phyloP scores from a whole-genome alignment of 2,113 vertebrate species.

The Malurus melanocephalus region DNA sequence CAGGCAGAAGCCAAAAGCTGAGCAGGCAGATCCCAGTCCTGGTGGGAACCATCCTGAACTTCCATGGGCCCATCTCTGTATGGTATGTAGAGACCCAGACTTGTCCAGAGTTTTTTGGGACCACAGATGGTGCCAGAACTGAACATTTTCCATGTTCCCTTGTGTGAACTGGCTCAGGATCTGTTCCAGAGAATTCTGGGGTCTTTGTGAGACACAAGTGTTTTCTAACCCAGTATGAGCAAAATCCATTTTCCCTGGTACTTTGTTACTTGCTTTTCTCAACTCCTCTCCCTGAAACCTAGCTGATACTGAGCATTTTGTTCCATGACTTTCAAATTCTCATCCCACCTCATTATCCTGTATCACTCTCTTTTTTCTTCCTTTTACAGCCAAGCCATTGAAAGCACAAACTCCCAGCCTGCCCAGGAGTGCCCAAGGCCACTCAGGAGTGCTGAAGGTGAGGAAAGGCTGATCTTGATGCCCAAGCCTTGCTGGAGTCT shows the following conservation, averaged over 20 bases:
- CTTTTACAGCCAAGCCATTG: neutral
- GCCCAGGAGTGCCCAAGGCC: neutral
- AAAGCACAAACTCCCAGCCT: neutral
- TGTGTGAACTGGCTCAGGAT: neutral
- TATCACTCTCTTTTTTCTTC: neutral
- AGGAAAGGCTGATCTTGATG: neutral
- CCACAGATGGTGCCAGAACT: neutral
- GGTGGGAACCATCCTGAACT: neutral
- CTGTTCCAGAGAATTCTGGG: neutral
- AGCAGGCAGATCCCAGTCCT: neutral
- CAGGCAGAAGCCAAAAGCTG: neutral
- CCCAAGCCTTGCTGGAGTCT: neutral
- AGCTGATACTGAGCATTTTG: neutral
- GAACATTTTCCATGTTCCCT: neutral
- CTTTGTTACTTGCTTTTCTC: neutral
- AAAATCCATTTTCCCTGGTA: neutral
- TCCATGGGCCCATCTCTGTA: rapidly evolving
- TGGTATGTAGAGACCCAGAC: rapidly evolving
- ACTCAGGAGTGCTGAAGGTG: neutral
- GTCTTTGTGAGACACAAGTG: neutral
- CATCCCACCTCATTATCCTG: neutral
- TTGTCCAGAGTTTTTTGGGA: neutral
- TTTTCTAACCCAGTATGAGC: neutral
- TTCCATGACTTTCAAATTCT: neutral
- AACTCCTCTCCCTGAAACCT: rapidly evolving